Evolutionary conservation across 2,888 invertebrate genomes (phyloP), one percentile per base, ranked within the genome.

Genomic region (Xestobium rufovillosum): DNA sequence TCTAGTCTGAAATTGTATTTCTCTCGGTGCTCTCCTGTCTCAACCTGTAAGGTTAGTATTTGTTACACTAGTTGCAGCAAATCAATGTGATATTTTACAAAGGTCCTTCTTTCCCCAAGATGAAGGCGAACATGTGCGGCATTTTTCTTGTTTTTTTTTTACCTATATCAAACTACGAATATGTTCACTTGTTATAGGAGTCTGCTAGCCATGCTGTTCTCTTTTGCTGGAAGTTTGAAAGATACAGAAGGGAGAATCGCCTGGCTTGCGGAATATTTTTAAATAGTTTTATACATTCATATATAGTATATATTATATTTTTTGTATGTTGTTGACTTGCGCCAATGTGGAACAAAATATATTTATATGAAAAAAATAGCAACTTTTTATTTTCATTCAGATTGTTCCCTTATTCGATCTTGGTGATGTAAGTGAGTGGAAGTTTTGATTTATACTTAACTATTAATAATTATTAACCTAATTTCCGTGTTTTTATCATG

Each of bases 301-400:
- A 54, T 59, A 56, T 61, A 60, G 55, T 57, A 59, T n/a, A n/a
- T 54, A 60, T 59, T 62, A 62, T 64, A 61, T 65, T 64, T 65
- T 65, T 63, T 65, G 61, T 65, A 64, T 65, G 61, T 63, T 65
- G 64, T 65, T 64, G 64, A 66, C 66, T 66, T 66, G 65, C 61
- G 66, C 66, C 66, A 65, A 63, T 64, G 66, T 66, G 66, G 66
- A 66, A 64, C 56, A 59, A 62, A 65, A 65, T 65, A 65, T 65
- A 65, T 65, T 65, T 65, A 63, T 65, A 65, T 55, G 60, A 63
- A 62, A 63, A 56, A 47, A 50, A 48, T 44, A 34, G 42, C 43
- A 45, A 41, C 44, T 43, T 43, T 28, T 44, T 42, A 45, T 36
- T 46, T 48, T 47, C 50, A 51, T 51, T 50, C n/a, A n/a, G n/a